These are phyloP conservation scores for Petrosia ficiformis DNA, from an alignment of 37 sponge, comb jelly and placozoan genomes.

Conservation along the genomic window DNA sequence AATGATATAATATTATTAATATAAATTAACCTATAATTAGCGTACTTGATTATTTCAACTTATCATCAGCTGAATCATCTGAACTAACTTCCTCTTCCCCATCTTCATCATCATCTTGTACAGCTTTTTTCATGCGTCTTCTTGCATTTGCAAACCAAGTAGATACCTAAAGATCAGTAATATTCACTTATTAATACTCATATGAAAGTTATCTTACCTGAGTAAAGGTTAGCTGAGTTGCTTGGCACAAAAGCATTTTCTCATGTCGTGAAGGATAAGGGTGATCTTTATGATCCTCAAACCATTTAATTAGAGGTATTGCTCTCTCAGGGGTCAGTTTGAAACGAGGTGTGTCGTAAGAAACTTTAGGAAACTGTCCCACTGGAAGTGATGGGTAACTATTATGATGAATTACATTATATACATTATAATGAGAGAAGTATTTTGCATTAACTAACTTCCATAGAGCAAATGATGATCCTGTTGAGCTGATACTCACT, in stretches of 20 bases:
- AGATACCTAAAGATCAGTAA: constrained; percentile 53
- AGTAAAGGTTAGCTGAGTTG: constrained; percentile 76
- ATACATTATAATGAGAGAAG: background rate
- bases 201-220: constrained; percentile 48
- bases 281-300: constrained; percentile 84
- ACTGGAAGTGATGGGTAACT: constrained; percentile 9
- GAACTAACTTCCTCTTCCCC: constrained; percentile 9
- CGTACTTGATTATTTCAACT: too few species aligned
- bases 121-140: constrained; percentile 66
- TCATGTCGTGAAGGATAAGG: constrained; percentile 84
- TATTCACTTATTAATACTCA: background rate
- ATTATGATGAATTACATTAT: background rate
- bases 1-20: too few species aligned
- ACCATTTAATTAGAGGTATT: constrained; percentile 74
- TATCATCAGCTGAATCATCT: too few species aligned
- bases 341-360: constrained; percentile 68
- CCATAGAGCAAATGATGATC: background rate
- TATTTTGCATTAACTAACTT: background rate
- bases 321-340: constrained; percentile 87
- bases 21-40: too few species aligned
- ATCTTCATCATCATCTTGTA: constrained; percentile 41
- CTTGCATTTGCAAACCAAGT: constrained; percentile 88
- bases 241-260: constrained; percentile 73
- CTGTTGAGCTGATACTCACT: background rate
- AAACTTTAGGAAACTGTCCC: background rate